Evolutionary conservation across 2,888 invertebrate genomes (phyloP), one percentile per base, ranked within the genome.

Genomic region (Congeria kusceri): DNA sequence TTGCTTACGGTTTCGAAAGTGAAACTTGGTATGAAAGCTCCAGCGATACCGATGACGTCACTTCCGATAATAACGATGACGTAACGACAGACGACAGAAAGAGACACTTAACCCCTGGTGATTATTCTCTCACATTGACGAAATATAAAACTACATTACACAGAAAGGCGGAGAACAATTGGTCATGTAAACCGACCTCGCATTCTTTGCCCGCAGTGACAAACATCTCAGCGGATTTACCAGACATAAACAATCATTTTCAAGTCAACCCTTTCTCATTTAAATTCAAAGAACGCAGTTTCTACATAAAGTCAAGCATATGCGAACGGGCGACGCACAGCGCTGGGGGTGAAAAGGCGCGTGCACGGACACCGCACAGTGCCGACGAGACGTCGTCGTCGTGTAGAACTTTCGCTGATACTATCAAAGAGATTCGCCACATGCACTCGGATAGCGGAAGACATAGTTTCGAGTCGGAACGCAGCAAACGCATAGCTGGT

Each of bases 281-380:
- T 27, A 64, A 66, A 15, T 79, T 63, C 39, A 83, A 74, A 29
- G 82, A 83, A 63, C 58, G 78, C 27, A 83, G 78, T 49, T 83
- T 83, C 39, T 76, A 72, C 56, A 2, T 75, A 0, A 64, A 64
- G 18, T 28, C 75, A 11, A 23, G 20, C 20, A 18, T 28, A 4
- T 49, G 28, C 5, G 61, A 70, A 2, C 3, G 58, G 18, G 9
- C 61, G 29, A 25, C 59, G 29, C 56, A 61, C n/a, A 68, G 66
- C 23, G 69, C 71, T 3, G 32, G 39, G 28, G 20, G 53, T 23
- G 15, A 58, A 7, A 39, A 39, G 29, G 29, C 29, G 27, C 58
- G 58, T 28, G 23, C 9, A 2, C 13, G 25, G 9, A 15, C 53
- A 2, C 23, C 9, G 23, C 20, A 4, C 2, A 9, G 13, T 4